phyloP scores from a whole-genome alignment of 2,888 invertebrate genomes.

The Lasioglossum calceatum region DNA sequence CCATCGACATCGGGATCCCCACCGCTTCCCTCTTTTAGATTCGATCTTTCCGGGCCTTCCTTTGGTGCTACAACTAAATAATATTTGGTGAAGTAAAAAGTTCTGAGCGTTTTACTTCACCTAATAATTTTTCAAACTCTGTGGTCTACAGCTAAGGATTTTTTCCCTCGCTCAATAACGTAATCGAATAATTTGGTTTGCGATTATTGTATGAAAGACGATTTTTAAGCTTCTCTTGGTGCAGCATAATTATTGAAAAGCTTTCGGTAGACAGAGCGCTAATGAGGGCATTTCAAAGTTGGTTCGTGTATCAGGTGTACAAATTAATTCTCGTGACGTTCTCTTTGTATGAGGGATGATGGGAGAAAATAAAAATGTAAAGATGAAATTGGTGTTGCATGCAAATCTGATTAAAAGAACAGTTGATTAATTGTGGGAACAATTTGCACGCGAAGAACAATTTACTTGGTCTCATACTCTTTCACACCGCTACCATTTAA shows the following conservation, averaged over 20 bases:
- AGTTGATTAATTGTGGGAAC: background rate
- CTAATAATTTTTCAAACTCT: background rate
- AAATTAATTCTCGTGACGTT: no score
- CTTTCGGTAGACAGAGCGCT: background rate
- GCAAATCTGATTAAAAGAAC: background rate
- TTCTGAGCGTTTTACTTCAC: no score
- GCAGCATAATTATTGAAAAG: background rate
- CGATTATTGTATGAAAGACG: background rate
- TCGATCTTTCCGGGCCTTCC: slow-evolving; percentile 15
- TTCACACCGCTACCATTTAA: background rate
- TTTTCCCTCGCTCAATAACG: background rate
- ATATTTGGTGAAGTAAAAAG: no score
- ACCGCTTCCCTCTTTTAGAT: slow-evolving; percentile 25
- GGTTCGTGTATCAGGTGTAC: no score
- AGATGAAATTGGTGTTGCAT: background rate
- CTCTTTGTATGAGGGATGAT: no score
- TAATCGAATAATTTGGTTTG: background rate
- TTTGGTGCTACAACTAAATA: background rate
- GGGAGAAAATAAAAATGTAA: background rate
- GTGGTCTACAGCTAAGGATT: background rate
- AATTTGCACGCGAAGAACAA: background rate
- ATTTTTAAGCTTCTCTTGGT: background rate
- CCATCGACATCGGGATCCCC: slow-evolving; percentile 43
- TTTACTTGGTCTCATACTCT: background rate
- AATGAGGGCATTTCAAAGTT: no score